Evolutionary conservation across 2,888 invertebrate species (phyloP), one percentile per base, ranked within the genome.

Genomic region (Agrotis ipsilon): DNA sequence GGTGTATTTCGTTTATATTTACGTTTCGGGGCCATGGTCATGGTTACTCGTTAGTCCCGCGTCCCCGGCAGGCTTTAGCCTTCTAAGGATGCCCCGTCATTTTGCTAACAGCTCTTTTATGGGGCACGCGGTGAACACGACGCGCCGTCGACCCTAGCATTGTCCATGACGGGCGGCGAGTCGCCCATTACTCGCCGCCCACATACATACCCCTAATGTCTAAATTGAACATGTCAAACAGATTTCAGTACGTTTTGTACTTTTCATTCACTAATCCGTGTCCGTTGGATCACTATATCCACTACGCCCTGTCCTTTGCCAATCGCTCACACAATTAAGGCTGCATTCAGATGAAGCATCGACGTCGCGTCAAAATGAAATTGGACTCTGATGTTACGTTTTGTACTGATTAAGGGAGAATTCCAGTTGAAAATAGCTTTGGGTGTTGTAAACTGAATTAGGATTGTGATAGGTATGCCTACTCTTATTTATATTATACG

Each of bases 321-420:
- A 9, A 73, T 60, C 24, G 2, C n/a, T 27, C 24, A 13, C n/a
- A 24, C 21, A 24, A 24, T 71, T 55, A 14, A n/a, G 6, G 48
- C 18, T 13, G 3, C 48, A 61, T 2, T 45, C 24, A 2, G 14
- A n/a, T 24, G 11, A 13, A 19, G 39, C 46, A 55, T 46, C 21
- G 48, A n/a, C 18, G 13, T 39, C 24, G 2, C 49, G 14, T 27
- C 5, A 32, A 72, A 67, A 59, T 67, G 19, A 21, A 3, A 48
- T 21, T 3, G n/a, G 7, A 49, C 18, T 48, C 21, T 6, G 43
- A 6, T 19, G 43, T 45, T 3, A 13, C 21, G 7, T 57, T 55
- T 68, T 49, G 14, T 16, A 13, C 27, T 6, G n/a, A 71, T 71
- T 19, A 21, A 9, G n/a, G 9, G 18, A 43, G 7, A 67, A 43